Base-by-base conservation (phyloP, 2,888 invertebrate genomes). In the Melanophora roralis region DNA sequence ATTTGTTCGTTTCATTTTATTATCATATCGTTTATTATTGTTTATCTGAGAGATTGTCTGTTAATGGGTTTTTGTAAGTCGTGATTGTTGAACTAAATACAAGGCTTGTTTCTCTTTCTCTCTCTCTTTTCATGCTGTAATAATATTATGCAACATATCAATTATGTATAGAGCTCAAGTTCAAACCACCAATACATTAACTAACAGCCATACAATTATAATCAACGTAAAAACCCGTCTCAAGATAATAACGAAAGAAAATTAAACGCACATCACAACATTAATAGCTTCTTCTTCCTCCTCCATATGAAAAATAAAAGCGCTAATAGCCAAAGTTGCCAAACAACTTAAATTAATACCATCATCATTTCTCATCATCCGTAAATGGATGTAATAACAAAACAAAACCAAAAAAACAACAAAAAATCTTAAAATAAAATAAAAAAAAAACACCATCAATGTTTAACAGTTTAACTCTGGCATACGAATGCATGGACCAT, bases 81-180 rank as follows among this genome's bases (percentile, higher is more conserved):
- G 27, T 32, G 62, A 5, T 36, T 71, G 49, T 40, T 57, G 73
- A 62, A 47, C 49, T 71, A 40, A 43, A 57, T 53, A 9, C 47
- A 57, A 45, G 6, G 55, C 34, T 72, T 72, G 60, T 67, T 23
- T 38, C 32, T 40, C 9, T 23, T 12, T 68, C 51, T 76, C 32
- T 40, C 9, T 23, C 19, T 68, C 51, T 76, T n/a, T n/a, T 85
- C 85, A 87, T 87, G 88, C 88, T 87, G 87, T 87, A 88, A 87
- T 86, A 80, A 85, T 85, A 84, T 87, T 87, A 87, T 87, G 87
- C 88, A 87, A 87, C 87, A 81, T 77, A 79, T 81, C 83, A 83
- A 84, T 83, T 83, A 84, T 83, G 83, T 83, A 84, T 83, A 83
- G 83, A 84, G 84, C 84, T 84, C 84, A 84, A 84, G 83, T 84